Evolutionary conservation across 2,888 invertebrate species (phyloP), one percentile per base, ranked within the genome.

Genomic region (Eristalis arbustorum): DNA sequence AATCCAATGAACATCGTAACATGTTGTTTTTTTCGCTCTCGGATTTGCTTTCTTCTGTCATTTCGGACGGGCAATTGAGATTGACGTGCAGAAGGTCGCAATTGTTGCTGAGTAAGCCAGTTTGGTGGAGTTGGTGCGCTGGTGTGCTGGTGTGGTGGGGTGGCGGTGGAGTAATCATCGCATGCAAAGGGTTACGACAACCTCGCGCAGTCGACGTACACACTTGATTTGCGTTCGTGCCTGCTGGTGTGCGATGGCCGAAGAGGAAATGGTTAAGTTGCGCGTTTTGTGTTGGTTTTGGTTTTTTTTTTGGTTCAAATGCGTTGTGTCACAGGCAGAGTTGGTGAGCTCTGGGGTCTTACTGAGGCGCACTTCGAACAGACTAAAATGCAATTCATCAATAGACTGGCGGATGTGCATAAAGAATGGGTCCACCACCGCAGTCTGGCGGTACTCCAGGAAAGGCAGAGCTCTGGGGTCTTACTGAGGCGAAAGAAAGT

Each of bases 21-120:
- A 31, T 59, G 25, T 59, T 25, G 25, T 13, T 11, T 4, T 5
- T 49, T 49, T n/a, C n/a, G n/a, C n/a, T n/a, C n/a, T n/a, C n/a
- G n/a, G n/a, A n/a, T n/a, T 49, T 49, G 8, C n/a, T 49, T 18
- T 49, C 49, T 49, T 18, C 49, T 49, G 49, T 18, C 49, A 18
- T 61, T 69, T 59, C 22, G 40, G 56, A 14, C 13, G 49, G 56
- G 56, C 18, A 73, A 64, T 56, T 56, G 23, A 64, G 63, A 73
- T 64, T 73, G 63, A 73, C 56, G 34, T 63, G 31, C 34, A 23
- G 63, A 73, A 73, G 73, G 73, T 73, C 34, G 22, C 40, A 23
- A 34, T 56, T 56, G 23, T 56, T 73, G 63, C 49, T 56, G 34
- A 64, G 63, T 34, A 23, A 14, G 63, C 13, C 49, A 49, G 49